Base-by-base conservation (phyloP, 2,888 invertebrate species). In the Laothoe populi region DNA sequence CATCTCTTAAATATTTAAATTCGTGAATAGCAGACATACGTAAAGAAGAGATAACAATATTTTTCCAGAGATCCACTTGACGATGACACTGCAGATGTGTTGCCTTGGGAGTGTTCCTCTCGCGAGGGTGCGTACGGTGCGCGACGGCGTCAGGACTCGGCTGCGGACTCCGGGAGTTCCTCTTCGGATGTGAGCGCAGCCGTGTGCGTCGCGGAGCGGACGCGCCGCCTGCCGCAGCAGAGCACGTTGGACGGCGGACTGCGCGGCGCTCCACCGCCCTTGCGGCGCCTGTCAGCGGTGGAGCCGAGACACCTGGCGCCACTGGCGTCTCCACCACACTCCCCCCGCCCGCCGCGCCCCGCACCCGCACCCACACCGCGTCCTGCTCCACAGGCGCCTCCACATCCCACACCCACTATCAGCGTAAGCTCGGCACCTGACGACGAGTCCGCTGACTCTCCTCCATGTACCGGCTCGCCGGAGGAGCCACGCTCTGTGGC, bases 401-500 rank as follows among this genome's bases (percentile, higher is more conserved):
- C 84, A 38, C 83, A 83, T 66, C 84, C 83, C 45, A 83, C 86
- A 57, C 86, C 86, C 61, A 93, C 95, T 64, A 96, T 96, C 77
- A 96, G 95, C 90, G 96, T 96, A 66, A 96, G 95, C 90, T 95
- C 96, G 35, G 96, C 95, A 71, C 94, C 94, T 59, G 95, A 95
- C 73, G 95, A 95, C 62, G 84, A 84, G 65, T 84, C 83, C 1
- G 74, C 72, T n/a, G 80, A 79, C 67, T 81, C 84, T 21, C 84
- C 84, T 57, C 71, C 78, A 13, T 79, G 82, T 35, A 78, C 84
- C 40, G 78, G 74, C 57, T 85, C 88, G 19, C 86, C 88, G 0
- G 90, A 87, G 10, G 89, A 87, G 61, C 81, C 86, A 24, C 84
- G 86, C 63, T 86, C 90, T 10, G 72, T 83, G n/a, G 83, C 84